Base-by-base conservation (phyloP, 1,140 invertebrate genomes). In the Plodia interpunctella region DNA sequence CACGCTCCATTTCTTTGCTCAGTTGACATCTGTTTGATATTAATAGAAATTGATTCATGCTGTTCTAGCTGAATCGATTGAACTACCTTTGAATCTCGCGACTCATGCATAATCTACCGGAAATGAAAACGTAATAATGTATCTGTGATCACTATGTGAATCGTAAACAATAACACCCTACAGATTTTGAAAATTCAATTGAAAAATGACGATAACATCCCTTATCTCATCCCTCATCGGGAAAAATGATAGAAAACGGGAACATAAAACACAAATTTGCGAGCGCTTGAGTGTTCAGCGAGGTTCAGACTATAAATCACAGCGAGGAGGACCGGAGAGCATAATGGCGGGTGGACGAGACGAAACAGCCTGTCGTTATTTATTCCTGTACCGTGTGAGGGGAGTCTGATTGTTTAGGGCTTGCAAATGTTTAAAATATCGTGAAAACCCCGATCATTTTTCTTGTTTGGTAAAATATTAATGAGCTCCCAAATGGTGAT, bases 201-300 rank as follows among this genome's bases (percentile, higher is more conserved):
- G 51, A 53, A 53, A 53, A 25, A 53, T 18, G 51, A 25, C 20
- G 51, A 25, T 20, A 53, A 53, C 10, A n/a, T 53, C 51, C 51
- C 19, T 53, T 53, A n/a, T n/a, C n/a, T n/a, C n/a, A n/a, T n/a
- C n/a, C n/a, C n/a, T 53, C 51, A 53, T 25, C 21, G 21, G 51
- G 51, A 53, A 25, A 53, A 21, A 53, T 53, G 19, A 53, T 53
- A 15, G 51, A 54, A 59, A 53, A 44, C 52, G 19, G 52, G 38
- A 55, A 30, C 53, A 49, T 50, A 51, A 54, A 53, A 61, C n/a
- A 61, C 59, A 61, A 61, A 61, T 61, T 61, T 49, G 54, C 49
- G 25, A 35, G 25, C 38, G 30, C 30, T 56, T 10, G 44, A 25
- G 52, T 19, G 44, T 52, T 52, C 32, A 38, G 57, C 18, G 51